These are phyloP conservation scores for Diplolepis rosae DNA, from an alignment of 2,888 invertebrate species.

Conservation along the genomic window DNA sequence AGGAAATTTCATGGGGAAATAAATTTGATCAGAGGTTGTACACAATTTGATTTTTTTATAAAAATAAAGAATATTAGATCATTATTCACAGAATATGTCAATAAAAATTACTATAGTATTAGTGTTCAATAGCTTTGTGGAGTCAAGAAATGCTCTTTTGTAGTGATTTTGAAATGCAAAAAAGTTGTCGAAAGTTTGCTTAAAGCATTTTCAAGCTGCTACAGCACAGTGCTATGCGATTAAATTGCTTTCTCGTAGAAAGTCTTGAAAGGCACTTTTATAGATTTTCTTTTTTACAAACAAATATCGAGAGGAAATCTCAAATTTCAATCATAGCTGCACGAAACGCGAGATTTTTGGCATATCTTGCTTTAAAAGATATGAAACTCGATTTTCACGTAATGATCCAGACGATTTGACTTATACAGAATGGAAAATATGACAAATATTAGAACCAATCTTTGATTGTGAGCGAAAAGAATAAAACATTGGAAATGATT, in stretches of 20 bases:
- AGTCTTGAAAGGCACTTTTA: not conserved
- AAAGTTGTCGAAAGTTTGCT: constrained; percentile 16
- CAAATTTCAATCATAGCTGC: constrained; percentile 1
- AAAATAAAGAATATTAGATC: no score
- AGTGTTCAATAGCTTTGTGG: not conserved
- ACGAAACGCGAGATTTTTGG: not conserved
- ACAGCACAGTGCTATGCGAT: not conserved
- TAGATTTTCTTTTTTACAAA: not conserved
- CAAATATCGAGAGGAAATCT: not conserved
- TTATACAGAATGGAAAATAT: not conserved
- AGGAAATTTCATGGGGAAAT: constrained; percentile 16
- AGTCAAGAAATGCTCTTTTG: not conserved
- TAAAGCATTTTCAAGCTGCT: constrained; percentile 12
- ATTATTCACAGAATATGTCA: no score
- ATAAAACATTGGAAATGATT: no score
- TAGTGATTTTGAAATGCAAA: not conserved
- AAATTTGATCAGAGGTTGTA: constrained; percentile 10
- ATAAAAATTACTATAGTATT: not conserved
- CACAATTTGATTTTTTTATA: constrained; percentile 11
- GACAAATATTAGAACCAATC: no score
- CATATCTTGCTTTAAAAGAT: not conserved
- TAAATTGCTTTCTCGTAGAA: not conserved
- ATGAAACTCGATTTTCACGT: constrained; percentile 1
- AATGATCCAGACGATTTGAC: not conserved
- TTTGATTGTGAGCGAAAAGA: no score